These are phyloP conservation scores for Austrofundulus limnaeus DNA, from an alignment of 2,113 vertebrate genomes.

Conservation along the genomic window DNA sequence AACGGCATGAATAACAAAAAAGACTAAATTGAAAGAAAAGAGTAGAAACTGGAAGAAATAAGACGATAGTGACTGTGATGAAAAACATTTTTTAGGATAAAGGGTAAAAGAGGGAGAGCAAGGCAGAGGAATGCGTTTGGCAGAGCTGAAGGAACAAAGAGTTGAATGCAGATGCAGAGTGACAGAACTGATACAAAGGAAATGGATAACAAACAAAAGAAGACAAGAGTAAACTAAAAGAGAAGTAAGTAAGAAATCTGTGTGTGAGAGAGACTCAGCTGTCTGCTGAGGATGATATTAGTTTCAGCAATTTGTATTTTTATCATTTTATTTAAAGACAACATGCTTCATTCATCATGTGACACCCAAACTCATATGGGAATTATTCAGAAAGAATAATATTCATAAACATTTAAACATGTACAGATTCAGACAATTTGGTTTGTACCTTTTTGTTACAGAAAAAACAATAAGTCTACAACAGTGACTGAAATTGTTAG, in stretches of 20 bases:
- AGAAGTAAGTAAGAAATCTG: too few relatives aligned
- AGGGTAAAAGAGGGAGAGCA: neutral
- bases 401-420: too few relatives aligned
- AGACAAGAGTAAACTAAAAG: neutral
- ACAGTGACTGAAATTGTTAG: too few relatives aligned
- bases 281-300: constrained; percentile 25
- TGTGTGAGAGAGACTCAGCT: neutral
- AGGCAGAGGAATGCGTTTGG: neutral
- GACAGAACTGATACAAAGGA: neutral
- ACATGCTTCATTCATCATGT: constrained; percentile 34
- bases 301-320: constrained; percentile 46
- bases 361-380: neutral
- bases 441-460: too few relatives aligned
- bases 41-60: neutral
- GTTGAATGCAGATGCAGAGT: neutral
- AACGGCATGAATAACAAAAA: neutral
- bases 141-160: neutral
- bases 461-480: too few relatives aligned
- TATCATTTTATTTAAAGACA: constrained; percentile 40
- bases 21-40: neutral
- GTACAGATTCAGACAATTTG: too few relatives aligned
- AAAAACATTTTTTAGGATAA: neutral
- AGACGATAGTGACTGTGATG: constrained; percentile 1
- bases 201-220: neutral
- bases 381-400: too few relatives aligned